Conservation (phyloP, 2,113 vertebrate genomes). For the Enhydra lutris region DNA sequence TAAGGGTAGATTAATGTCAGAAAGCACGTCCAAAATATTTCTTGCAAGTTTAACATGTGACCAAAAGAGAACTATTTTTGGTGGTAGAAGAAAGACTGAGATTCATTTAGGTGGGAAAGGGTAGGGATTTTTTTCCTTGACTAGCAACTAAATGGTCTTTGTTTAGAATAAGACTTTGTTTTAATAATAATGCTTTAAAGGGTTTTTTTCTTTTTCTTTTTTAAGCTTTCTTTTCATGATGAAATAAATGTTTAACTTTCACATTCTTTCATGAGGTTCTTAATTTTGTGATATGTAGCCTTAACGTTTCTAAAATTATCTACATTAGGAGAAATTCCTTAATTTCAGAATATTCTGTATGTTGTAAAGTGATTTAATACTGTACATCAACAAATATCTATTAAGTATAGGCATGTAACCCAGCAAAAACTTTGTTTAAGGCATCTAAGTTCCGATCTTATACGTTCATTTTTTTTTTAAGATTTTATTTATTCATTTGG, state of each 20-base stretch:
- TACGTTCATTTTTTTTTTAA: background rate
- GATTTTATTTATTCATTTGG: too few species aligned
- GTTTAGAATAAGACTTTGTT: background rate
- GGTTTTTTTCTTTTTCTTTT: background rate
- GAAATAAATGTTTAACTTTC: background rate
- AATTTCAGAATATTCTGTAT: background rate
- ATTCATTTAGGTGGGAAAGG: background rate
- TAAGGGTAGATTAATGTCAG: constrained; percentile 22
- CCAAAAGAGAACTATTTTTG: background rate
- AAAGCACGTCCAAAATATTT: constrained; percentile 4
- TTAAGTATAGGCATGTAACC: background rate
- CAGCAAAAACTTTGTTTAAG: background rate
- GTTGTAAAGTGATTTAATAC: background rate
- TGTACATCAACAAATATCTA: background rate
- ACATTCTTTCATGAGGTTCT: background rate
- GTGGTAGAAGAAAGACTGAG: background rate
- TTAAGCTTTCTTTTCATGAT: background rate
- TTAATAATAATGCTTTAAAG: background rate
- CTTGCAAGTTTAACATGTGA: background rate
- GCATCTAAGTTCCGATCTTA: background rate
- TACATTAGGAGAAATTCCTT: background rate
- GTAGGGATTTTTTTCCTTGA: background rate
- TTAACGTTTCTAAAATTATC: constrained; percentile 28
- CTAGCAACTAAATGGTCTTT: background rate
- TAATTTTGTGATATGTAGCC: background rate